Percentiles rank a stretch among this genome's conserved stretches.
phyloP scores from a whole-genome alignment of 2,888 invertebrate genomes.

The Lepidocyrtoides sp. region DNA sequence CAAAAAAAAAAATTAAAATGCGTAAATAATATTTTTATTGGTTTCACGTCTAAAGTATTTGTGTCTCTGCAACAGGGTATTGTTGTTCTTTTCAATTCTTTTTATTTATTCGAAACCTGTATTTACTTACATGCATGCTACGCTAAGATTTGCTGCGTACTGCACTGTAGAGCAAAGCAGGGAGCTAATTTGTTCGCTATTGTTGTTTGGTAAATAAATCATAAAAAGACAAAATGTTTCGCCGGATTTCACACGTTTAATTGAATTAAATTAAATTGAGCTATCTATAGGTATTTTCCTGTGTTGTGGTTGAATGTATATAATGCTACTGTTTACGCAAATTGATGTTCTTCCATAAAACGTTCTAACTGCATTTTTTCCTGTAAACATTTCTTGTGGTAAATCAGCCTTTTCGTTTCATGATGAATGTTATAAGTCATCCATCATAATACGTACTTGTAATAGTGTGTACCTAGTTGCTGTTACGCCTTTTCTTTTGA shows the following conservation, averaged over 20 bases:
- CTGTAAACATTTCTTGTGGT: too few relatives aligned
- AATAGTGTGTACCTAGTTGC: neutral
- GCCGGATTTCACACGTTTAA: slow-evolving; percentile 45
- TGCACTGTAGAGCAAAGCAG: too few relatives aligned
- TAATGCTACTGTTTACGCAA: neutral
- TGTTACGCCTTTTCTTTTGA: neutral
- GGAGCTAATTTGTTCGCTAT: slow-evolving; percentile 29
- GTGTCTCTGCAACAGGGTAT: neutral
- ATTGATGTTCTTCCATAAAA: too few relatives aligned
- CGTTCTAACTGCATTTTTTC: too few relatives aligned
- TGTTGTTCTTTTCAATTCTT: neutral
- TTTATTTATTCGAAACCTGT: too few relatives aligned
- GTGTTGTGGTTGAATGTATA: neutral
- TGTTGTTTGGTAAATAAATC: neutral
- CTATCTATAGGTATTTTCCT: neutral
- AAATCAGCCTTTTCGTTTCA: too few relatives aligned
- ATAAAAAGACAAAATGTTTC: slow-evolving; percentile 27
- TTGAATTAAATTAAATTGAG: slow-evolving; percentile 20
- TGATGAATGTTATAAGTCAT: too few relatives aligned
- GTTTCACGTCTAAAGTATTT: neutral
- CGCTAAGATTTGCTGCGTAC: slow-evolving; percentile 10
- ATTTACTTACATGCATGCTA: neutral
- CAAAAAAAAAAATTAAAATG: slow-evolving; percentile 11
- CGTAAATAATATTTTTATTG: slow-evolving; percentile 19
- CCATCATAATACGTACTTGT: too few relatives aligned